Conservation (phyloP, 2,888 invertebrate genomes). For the Gerris lacustris region DNA sequence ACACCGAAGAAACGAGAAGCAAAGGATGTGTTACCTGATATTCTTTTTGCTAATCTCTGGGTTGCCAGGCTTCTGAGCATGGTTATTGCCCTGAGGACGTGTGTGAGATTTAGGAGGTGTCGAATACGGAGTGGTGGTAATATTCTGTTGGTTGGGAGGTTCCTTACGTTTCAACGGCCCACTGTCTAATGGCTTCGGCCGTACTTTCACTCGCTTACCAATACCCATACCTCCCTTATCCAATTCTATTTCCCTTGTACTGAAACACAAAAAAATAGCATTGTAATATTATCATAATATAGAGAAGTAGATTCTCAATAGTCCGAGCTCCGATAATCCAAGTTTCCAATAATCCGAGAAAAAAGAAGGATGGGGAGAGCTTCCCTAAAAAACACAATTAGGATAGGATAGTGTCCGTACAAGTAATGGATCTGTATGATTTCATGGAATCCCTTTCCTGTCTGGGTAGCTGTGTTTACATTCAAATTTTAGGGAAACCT, state of each 20-base stretch:
- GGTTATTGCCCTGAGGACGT: constrained; percentile 42
- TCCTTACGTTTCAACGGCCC: not conserved
- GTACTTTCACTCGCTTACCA: constrained; percentile 66
- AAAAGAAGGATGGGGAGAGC: no score
- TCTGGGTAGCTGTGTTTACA: no score
- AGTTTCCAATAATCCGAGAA: no score
- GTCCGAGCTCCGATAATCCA: no score
- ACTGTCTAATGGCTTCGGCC: constrained; percentile 22
- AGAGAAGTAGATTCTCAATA: no score
- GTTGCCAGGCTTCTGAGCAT: constrained; percentile 33
- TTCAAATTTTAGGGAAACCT: no score
- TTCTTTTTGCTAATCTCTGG: constrained; percentile 59
- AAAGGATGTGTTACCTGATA: constrained; percentile 43
- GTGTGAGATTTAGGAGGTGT: constrained; percentile 35
- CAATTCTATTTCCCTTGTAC: constrained; percentile 86
- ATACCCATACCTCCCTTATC: constrained; percentile 58
- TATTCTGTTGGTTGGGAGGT: not conserved
- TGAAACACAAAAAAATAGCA: constrained; percentile 38
- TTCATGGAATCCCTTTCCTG: no score
- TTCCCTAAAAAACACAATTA: no score
- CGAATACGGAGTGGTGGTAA: constrained; percentile 15
- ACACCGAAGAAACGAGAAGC: no score
- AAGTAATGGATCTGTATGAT: no score
- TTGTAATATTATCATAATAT: no score
- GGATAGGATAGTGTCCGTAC: no score